Evolutionary conservation across 2,888 invertebrate species (phyloP).

Genomic region (Strigamia crassipes): DNA sequence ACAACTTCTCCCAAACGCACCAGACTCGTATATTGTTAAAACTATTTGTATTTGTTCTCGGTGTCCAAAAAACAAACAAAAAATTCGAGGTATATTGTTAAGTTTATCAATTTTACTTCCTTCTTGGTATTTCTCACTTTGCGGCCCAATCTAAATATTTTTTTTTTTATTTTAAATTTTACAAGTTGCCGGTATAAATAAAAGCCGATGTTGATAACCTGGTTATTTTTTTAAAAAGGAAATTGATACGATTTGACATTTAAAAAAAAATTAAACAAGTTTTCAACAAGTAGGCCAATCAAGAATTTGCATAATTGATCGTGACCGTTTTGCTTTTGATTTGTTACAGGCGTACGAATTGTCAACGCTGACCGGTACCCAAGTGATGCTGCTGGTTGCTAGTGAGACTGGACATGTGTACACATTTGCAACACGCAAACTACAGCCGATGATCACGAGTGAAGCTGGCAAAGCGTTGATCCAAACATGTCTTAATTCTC

Average conservation of each 20-base stretch:
- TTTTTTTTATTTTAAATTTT: not conserved
- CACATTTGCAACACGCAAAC: constrained; percentile 97
- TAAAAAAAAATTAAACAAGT: not conserved
- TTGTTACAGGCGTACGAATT: constrained; percentile 93
- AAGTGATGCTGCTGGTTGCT: constrained; percentile 98
- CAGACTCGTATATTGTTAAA: too few species aligned
- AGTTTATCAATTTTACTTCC: not conserved
- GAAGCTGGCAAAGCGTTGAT: constrained; percentile 90
- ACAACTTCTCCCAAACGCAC: too few species aligned
- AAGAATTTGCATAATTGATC: not conserved
- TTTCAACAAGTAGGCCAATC: not conserved
- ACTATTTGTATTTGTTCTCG: too few species aligned
- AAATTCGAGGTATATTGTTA: too few species aligned
- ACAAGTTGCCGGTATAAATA: not conserved
- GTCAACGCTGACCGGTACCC: constrained; percentile 97
- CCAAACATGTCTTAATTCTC: constrained; percentile 97
- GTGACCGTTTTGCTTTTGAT: not conserved
- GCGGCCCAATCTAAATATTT: not conserved
- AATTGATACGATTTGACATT: not conserved
- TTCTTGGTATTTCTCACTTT: not conserved
- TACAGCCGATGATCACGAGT: constrained; percentile 99
- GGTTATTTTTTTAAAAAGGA: not conserved
- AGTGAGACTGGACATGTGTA: constrained; percentile 99
- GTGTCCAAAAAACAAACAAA: too few species aligned
- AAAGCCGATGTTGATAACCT: not conserved